Evolutionary conservation across 2,888 invertebrate species (phyloP), one percentile per base, ranked within the genome.

Genomic region (Thecophora atra): DNA sequence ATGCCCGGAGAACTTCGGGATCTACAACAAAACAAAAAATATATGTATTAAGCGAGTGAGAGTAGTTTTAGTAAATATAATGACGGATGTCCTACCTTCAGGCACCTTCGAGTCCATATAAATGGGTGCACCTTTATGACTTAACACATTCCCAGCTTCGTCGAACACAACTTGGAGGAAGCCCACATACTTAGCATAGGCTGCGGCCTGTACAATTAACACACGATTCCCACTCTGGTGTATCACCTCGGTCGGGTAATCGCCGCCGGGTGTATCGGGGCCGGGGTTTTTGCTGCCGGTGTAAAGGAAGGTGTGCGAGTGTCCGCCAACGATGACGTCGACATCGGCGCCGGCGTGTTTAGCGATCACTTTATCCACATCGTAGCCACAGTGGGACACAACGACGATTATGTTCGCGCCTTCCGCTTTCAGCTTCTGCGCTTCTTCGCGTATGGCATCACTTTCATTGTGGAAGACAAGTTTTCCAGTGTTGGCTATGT

Each of bases 301-400:
- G 83, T 90, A 95, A 0, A 96, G 88, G 77, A 96, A 90, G 0
- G 93, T 91, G 83, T 96, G 94, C 0, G 94, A 92, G 83, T 96
- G 96, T 0, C 91, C 93, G 6, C 96, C 96, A n/a, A 96, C 92
- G 72, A 96, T 92, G 0, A 96, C 88, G 82, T 95, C 94, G 69
- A 96, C 89, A 44, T 91, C 89, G 0, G 90, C 89, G 2, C 92
- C 89, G 54, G 89, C 91, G 4, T 88, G 87, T 3, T 83, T 82
- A 0, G 95, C 95, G 75, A 95, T 90, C 42, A 87, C 81, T 87
- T 88, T 87, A 78, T 93, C 93, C 24, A 90, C 89, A 2, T 90
- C 89, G 63, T 93, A 88, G 2, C 96, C 95, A 66, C 93, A 91
- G 83, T 96, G 96, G 0, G 95, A 94, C n/a, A 95, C 86, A 3